Base-by-base conservation (phyloP, 2,113 vertebrate genomes). In the Ptychochromis oligacanthus region DNA sequence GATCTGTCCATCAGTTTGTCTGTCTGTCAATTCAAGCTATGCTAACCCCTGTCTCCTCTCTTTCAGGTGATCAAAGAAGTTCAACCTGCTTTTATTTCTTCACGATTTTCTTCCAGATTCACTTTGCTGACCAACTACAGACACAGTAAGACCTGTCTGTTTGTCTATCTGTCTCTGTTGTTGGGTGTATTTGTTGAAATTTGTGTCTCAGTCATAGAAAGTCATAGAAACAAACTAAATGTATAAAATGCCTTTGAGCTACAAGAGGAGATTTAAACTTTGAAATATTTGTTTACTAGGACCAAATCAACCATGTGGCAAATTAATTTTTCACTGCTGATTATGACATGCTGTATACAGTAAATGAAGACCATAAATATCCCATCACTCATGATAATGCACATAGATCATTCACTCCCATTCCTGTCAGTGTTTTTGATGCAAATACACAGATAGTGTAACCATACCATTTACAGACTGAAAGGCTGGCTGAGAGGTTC, bases 101-200 rank as follows among this genome's bases (percentile, higher is more conserved):
- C 81, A 18, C 34, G 7, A 1, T 61, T 84, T 57, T 82, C 81
- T n/a, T 77, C 90, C 17, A 82, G 36, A 78, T 75, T 84, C 49
- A 81, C 83, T 77, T 52, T 91, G 55, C 55, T 91, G 75, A 58
- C 78, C 1, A 18, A 88, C 75, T 80, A 49, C 79, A 86, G 75
- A 80, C 75, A 49, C 82, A 82, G 90, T 91, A 89, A 88, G 82
- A 61, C 9, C 4, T 7, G 1, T 24, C n/a, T 65, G 34, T 65
- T 18, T 22, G 7, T 64, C 8, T n/a, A 43, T 6, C 38, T 40
- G 38, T 40, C 38, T 40, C 36, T 38, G 31, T 5, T n/a, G n/a
- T n/a, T n/a, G n/a, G n/a, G n/a, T n/a, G 31, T 34, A 34, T 5
- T 22, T 14, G 34, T 64, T 34, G 38, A 15, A 64, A 6, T 67